Percentiles rank a stretch among this genome's conserved stretches.
Conservation (phyloP, 1,140 invertebrate species). For the Leptinotarsa lineolata region DNA sequence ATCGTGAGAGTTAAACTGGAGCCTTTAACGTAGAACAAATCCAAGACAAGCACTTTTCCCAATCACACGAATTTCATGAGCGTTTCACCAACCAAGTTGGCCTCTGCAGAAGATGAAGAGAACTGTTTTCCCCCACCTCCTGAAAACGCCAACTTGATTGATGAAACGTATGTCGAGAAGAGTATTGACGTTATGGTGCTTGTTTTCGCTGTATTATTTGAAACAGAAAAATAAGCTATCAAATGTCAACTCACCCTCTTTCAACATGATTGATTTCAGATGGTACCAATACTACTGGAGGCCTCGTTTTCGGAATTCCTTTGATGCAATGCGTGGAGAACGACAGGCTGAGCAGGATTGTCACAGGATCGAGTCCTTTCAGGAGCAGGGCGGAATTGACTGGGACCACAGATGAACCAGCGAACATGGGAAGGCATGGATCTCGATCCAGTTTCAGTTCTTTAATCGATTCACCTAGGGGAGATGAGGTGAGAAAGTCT, state of each 20-base stretch:
- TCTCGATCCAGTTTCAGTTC: slow-evolving; percentile 74
- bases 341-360: slow-evolving; percentile 62
- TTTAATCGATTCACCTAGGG: slow-evolving; percentile 64
- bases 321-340: slow-evolving; percentile 80
- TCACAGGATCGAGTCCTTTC: slow-evolving; percentile 49
- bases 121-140: no score
- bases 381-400: slow-evolving; percentile 40
- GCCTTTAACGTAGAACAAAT: no score
- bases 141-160: no score
- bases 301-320: slow-evolving; percentile 82
- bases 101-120: no score
- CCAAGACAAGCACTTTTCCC: no score
- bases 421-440: slow-evolving; percentile 61
- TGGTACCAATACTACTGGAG: slow-evolving; percentile 51
- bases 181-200: no score
- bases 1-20: no score
- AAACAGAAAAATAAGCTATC: no score
- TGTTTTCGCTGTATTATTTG: no score
- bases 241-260: neutral
- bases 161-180: no score
- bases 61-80: no score
- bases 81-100: no score
- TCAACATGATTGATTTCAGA: slow-evolving; percentile 39
- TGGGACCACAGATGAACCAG: slow-evolving; percentile 41
- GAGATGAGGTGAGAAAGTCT: slow-evolving; percentile 64